These are phyloP conservation scores for Philopotamus ludificatus DNA, from an alignment of 1,140 invertebrate genomes.

Conservation along the genomic window DNA sequence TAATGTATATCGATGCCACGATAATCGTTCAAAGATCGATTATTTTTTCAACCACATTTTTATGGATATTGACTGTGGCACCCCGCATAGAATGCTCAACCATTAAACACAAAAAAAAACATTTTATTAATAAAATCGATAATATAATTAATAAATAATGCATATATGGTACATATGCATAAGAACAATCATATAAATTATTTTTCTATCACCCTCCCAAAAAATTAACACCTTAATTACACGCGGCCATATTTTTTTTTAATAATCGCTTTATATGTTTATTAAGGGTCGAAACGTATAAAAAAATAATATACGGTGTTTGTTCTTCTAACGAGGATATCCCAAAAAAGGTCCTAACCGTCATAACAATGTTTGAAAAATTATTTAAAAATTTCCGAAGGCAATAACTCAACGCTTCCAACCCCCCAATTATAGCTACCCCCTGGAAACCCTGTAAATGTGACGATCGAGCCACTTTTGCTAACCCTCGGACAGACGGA, in stretches of 20 bases:
- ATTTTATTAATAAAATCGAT: too few relatives aligned
- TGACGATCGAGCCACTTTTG: slow-evolving; percentile 15
- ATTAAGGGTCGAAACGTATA: slow-evolving; percentile 20
- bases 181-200: too few relatives aligned
- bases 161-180: too few relatives aligned
- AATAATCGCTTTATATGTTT: slow-evolving; percentile 40
- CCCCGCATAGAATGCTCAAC: too few relatives aligned
- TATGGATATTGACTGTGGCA: too few relatives aligned
- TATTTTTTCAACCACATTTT: too few relatives aligned
- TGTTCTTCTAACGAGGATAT: slow-evolving; percentile 33
- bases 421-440: slow-evolving; percentile 26
- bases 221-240: slow-evolving; percentile 30
- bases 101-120: too few relatives aligned
- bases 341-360: slow-evolving; percentile 21
- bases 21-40: too few relatives aligned
- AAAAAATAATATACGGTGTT: slow-evolving; percentile 23
- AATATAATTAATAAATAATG: too few relatives aligned
- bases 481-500: slow-evolving; percentile 21
- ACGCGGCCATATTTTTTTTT: background rate
- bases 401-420: slow-evolving; percentile 26
- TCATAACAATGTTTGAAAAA: slow-evolving; percentile 30
- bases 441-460: slow-evolving; percentile 17
- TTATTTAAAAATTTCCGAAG: slow-evolving; percentile 20
- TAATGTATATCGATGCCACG: too few relatives aligned
- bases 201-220: too few relatives aligned